Evolutionary conservation across 2,888 invertebrate species (phyloP).

Genomic region (Schizaphis graminum): DNA sequence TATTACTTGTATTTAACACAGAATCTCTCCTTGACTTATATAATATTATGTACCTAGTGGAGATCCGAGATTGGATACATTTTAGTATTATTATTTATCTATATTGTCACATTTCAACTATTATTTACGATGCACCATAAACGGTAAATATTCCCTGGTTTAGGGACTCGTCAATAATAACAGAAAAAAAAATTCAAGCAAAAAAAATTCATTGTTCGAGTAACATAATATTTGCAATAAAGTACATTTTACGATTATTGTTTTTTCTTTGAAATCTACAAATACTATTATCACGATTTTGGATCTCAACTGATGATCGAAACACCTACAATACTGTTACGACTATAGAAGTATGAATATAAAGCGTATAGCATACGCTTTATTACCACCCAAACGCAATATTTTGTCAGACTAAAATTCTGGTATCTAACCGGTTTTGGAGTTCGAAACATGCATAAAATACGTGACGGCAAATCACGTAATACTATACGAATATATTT

Average conservation of each 20-base stretch:
- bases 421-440: conserved; percentile 10
- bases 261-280: neutral
- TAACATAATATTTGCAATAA: neutral
- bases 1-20: neutral
- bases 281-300: neutral
- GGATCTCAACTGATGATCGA: neutral
- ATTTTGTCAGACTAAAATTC: neutral
- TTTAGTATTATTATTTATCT: neutral
- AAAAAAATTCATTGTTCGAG: conserved; percentile 9
- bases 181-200: neutral
- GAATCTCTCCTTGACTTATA: neutral
- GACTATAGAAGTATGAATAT: neutral
- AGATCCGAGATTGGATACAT: neutral
- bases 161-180: neutral
- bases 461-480: neutral
- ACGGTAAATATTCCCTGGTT: neutral
- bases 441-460: neutral
- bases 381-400: neutral
- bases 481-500: neutral
- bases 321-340: neutral
- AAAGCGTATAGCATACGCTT: neutral
- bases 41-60: neutral
- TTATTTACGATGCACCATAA: neutral
- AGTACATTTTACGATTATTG: conserved; percentile 13
- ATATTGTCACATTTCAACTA: neutral